Base-by-base conservation (phyloP, 2,113 vertebrate species). In the Spea bombifrons region DNA sequence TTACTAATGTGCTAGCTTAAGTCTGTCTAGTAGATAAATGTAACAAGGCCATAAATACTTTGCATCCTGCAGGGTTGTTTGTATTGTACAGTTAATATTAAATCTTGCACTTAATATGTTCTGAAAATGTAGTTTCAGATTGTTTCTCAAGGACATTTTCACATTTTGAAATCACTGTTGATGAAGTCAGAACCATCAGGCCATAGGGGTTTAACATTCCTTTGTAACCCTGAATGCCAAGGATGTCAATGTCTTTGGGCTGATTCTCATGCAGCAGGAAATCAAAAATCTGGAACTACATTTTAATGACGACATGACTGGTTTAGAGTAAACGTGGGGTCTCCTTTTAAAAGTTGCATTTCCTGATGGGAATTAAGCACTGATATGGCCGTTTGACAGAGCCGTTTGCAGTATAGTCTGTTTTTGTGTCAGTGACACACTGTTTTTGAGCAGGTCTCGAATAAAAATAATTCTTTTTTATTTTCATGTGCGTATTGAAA, bases 371-470 rank as follows among this genome's bases (percentile, higher is more conserved):
- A 89, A 87, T 89, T 88, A 88, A 86, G 87, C 75, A 46, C 80
- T 84, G 83, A 84, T 75, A 73, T 84, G 82, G 85, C 16, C 17
- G 66, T 86, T 84, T 81, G 83, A 67, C 80, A 81, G 83, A 86
- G 82, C 81, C 82, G 85, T 83, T 83, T 88, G 75, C 85, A 70
- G 46, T 30, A 30, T 30, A 30, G 47, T 86, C 74, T 73, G 80
- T 82, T 75, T 82, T 89, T 86, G 73, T 89, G 75, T 86, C 85
- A 89, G 87, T 88, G 82, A 84, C 87, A 88, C 71, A 66, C 81
- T 89, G 88, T 85, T 84, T 90, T 86, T 92, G 96, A 98, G 96
- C 95, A 84, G 95, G 96, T 90, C 95, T 97, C 95, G 86, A 86
- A 87, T 84, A 81, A 90, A 85, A 85, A 85, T 78, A 81, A 74